These are phyloP conservation scores for Protomyctophum bolini DNA, from an alignment of 2,113 vertebrate species.

Conservation along the genomic window DNA sequence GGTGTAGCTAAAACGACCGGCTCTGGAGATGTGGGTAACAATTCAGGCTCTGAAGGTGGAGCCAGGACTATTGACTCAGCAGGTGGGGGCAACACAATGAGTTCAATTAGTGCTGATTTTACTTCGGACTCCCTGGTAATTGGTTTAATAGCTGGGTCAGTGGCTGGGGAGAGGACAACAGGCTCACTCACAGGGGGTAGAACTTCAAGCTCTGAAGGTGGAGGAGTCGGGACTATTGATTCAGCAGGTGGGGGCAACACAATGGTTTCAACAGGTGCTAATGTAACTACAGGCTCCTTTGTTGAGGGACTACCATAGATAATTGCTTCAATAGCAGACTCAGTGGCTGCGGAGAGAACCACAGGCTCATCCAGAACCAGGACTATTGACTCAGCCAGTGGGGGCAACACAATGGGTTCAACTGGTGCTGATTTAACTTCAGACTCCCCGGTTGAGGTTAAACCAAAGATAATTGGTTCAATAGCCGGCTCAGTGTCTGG, in stretches of 20 bases:
- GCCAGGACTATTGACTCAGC: background rate
- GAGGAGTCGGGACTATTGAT: background rate
- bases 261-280: background rate
- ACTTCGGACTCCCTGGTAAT: background rate
- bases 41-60: background rate
- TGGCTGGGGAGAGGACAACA: background rate
- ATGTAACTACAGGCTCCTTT: background rate
- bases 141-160: background rate
- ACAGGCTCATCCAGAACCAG: slow-evolving; percentile 20
- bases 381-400: background rate
- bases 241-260: slow-evolving; percentile 9
- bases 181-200: background rate
- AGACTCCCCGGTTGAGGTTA: background rate
- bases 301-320: too few relatives aligned
- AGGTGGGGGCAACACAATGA: background rate
- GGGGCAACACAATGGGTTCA: background rate
- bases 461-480: background rate
- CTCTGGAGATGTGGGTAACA: background rate
- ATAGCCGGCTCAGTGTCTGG: background rate
- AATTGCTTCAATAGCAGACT: background rate
- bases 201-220: background rate
- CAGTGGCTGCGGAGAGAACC: background rate
- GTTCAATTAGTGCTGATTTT: background rate
- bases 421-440: background rate
- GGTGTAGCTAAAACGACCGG: slow-evolving; percentile 6